Evolutionary conservation across 92 coral and sea anemone genomes (phyloP).

Genomic region (Zoanthus sansibaricus): DNA sequence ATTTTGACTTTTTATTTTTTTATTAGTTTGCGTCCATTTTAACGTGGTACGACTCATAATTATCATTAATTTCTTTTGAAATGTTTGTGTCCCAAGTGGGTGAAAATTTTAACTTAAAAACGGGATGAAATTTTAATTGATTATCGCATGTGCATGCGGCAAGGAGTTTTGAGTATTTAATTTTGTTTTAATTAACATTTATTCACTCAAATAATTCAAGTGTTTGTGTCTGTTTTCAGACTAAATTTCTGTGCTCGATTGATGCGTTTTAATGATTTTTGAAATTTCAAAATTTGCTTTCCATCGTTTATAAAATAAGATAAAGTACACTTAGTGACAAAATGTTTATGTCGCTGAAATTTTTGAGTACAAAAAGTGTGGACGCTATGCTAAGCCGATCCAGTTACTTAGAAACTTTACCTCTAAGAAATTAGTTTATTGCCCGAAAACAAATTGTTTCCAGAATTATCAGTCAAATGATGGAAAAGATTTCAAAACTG

Average conservation of each 20-base stretch:
- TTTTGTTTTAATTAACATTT: neutral
- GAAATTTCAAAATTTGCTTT: no score
- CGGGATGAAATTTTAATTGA: neutral
- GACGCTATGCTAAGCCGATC: no score
- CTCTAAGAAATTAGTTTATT: no score
- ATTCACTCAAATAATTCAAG: no score
- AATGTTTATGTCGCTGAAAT: neutral
- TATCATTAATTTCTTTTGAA: neutral
- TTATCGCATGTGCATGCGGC: neutral
- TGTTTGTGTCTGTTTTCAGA: no score
- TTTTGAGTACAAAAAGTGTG: neutral
- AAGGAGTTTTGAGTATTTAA: constrained; percentile 19
- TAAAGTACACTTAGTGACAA: neutral
- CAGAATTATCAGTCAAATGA: no score
- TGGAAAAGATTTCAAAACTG: no score
- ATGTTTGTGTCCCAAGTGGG: neutral
- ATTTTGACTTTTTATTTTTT: neutral
- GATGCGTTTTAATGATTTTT: no score
- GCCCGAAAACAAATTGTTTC: no score
- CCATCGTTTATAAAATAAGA: no score
- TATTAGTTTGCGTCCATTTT: neutral
- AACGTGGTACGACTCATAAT: neutral
- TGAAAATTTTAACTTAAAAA: constrained; percentile 16
- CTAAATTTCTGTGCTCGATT: no score
- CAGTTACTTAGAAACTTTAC: no score